Percentiles rank a stretch among this genome's conserved stretches.
Evolutionary conservation across 2,113 vertebrate genomes (phyloP).

Genomic region (Alouatta palliata): DNA sequence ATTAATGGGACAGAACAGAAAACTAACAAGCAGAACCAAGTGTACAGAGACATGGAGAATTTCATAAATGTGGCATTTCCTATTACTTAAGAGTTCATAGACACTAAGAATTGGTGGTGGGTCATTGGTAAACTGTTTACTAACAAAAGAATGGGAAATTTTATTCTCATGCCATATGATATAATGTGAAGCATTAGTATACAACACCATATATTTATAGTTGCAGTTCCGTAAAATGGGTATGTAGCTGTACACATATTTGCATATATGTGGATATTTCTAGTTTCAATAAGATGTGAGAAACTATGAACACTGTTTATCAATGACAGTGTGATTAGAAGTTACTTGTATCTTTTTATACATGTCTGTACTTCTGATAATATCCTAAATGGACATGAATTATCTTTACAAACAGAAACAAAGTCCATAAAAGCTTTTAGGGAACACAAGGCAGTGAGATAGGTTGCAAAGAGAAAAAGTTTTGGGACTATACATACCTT

Average conservation of each 20-base stretch:
- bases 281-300: neutral
- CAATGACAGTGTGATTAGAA: neutral
- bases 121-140: neutral
- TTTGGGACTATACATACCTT: neutral
- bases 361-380: neutral
- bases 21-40: neutral
- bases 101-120: neutral
- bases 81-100: conserved; percentile 13
- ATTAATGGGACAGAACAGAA: neutral
- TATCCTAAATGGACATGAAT: neutral
- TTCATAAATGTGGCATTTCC: neutral
- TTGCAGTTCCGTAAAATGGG: neutral
- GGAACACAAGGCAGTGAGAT: neutral
- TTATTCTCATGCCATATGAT: neutral
- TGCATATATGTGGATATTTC: neutral
- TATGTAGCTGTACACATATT: neutral
- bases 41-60: neutral
- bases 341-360: conserved; percentile 29
- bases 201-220: neutral
- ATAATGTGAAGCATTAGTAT: neutral
- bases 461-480: neutral
- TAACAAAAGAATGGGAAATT: neutral
- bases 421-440: neutral
- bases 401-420: conserved; percentile 25
- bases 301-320: neutral